Percentiles rank a stretch among this genome's conserved stretches.
Evolutionary conservation across 2,113 vertebrate genomes (phyloP).

Genomic region (Mirza zaza): DNA sequence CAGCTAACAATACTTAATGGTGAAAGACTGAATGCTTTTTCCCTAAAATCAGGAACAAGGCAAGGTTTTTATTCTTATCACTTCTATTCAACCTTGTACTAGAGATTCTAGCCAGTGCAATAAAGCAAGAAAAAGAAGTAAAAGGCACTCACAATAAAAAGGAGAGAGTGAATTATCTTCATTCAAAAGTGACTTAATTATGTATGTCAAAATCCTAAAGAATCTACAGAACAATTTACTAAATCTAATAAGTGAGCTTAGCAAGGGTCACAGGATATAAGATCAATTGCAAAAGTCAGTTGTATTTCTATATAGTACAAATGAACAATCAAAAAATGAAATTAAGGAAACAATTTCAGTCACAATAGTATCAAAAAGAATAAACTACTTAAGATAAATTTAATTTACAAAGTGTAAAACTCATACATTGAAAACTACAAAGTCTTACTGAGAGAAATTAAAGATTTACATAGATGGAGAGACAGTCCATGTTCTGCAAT

Average conservation of each 20-base stretch:
- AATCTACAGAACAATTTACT: not conserved
- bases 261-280: not conserved
- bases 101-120: not conserved
- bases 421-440: not conserved
- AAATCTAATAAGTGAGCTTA: not conserved
- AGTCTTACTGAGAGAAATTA: slow-evolving; percentile 14
- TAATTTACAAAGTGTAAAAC: slow-evolving; percentile 12
- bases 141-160: not conserved
- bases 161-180: not conserved
- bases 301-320: not conserved
- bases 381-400: not conserved
- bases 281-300: not conserved
- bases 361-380: not conserved
- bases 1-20: not conserved
- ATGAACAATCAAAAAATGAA: slow-evolving; percentile 5
- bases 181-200: not conserved
- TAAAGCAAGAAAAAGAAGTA: slow-evolving; percentile 39
- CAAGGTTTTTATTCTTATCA: not conserved
- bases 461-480: slow-evolving; percentile 9
- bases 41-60: not conserved
- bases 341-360: slow-evolving; percentile 25
- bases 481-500: not conserved
- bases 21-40: not conserved
- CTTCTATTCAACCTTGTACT: not conserved
- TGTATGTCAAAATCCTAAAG: not conserved